Evolutionary conservation across 2,888 invertebrate genomes (phyloP).

Genomic region (Aporophyla nigra): DNA sequence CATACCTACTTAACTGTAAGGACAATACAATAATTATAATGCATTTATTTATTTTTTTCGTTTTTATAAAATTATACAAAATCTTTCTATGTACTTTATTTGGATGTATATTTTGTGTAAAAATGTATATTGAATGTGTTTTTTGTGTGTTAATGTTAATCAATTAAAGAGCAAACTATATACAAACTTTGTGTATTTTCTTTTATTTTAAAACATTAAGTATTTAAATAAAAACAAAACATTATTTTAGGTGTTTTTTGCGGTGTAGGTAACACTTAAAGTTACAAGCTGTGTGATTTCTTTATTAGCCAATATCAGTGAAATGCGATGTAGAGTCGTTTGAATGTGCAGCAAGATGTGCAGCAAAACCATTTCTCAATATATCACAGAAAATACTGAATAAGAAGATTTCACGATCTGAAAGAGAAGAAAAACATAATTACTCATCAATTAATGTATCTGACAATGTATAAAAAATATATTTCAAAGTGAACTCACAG

Average conservation of each 20-base stretch:
- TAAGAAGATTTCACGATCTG: conserved; percentile 68
- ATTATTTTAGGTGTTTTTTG: neutral
- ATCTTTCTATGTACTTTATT: conserved; percentile 19
- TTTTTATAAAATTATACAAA: conserved; percentile 43
- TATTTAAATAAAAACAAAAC: neutral
- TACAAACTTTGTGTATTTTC: conserved; percentile 29
- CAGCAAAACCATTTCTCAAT: conserved; percentile 21
- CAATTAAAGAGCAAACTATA: conserved; percentile 53
- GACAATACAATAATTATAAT: conserved; percentile 26
- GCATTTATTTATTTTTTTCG: conserved; percentile 55
- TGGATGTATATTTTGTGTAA: conserved; percentile 50
- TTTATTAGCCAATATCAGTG: neutral
- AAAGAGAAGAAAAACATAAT: conserved; percentile 23
- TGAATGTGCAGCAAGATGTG: neutral
- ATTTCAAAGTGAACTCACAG: conserved; percentile 63
- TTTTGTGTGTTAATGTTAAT: conserved; percentile 62
- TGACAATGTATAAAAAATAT: neutral
- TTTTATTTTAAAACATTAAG: conserved; percentile 38
- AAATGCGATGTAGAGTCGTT: neutral
- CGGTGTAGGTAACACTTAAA: neutral
- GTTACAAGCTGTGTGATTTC: too few relatives aligned
- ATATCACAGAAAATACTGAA: conserved; percentile 62
- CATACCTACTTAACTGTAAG: conserved; percentile 22
- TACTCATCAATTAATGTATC: neutral
- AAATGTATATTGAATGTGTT: conserved; percentile 48